These are phyloP conservation scores for Sus scrofa DNA, from an alignment of 2,113 vertebrate species.

Conservation along the genomic window T2T-Sscrofa CM000814.6:106215501-106216000, in stretches of 20 bases:
- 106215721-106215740: slow-evolving; percentile 51
- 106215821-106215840: slow-evolving; percentile 45
- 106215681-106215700: slow-evolving; percentile 71
- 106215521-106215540: slow-evolving; percentile 50
- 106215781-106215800: background rate
- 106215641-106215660: slow-evolving; percentile 49
- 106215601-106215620: fast-evolving
- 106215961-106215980: slow-evolving; percentile 23
- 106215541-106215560: background rate
- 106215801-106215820: background rate
- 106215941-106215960: background rate
- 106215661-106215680: slow-evolving; percentile 4
- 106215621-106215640: background rate
- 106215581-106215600: background rate
- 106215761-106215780: slow-evolving; percentile 13
- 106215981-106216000: background rate
- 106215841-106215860: slow-evolving; percentile 1
- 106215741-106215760: slow-evolving; percentile 24
- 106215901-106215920: background rate
- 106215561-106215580: slow-evolving; percentile 66
- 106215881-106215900: slow-evolving; percentile 43
- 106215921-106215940: background rate
- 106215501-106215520: slow-evolving; percentile 24
- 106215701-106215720: slow-evolving; percentile 68
- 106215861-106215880: slow-evolving; percentile 56